Percentiles rank a stretch among this genome's conserved stretches.
These are phyloP conservation scores for Scaptomyza parva DNA, from an alignment of 2,888 invertebrate species.

Conservation along the genomic window DNA sequence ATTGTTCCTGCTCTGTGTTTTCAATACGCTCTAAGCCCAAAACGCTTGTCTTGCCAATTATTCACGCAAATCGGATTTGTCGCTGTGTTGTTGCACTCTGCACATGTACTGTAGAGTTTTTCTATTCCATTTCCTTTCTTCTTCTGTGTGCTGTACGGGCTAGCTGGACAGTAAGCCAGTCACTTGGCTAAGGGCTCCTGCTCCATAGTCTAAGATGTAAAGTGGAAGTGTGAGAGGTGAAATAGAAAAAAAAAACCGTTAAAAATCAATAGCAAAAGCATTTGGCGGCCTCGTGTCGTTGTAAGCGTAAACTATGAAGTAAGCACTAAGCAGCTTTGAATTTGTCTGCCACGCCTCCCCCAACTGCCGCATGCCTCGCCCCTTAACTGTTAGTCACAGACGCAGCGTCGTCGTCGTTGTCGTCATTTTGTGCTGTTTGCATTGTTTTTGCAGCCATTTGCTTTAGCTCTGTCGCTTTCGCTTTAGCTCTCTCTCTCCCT, in stretches of 20 bases:
- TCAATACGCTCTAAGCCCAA: constrained; percentile 51
- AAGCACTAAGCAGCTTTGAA: constrained; percentile 75
- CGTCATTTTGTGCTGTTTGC: constrained; percentile 60
- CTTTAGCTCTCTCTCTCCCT: not conserved
- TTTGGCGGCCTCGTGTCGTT: constrained; percentile 64
- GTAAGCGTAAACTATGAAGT: constrained; percentile 75
- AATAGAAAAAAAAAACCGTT: constrained; percentile 15
- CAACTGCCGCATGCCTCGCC: not conserved
- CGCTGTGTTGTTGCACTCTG: constrained; percentile 46
- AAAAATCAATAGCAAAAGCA: constrained; percentile 72
- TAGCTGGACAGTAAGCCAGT: constrained; percentile 45
- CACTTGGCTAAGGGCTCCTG: constrained; percentile 22
- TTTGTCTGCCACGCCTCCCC: constrained; percentile 45
- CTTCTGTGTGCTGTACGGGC: constrained; percentile 12
- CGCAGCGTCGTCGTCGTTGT: constrained; percentile 72
- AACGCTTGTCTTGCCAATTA: constrained; percentile 78
- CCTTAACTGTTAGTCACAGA: constrained; percentile 66
- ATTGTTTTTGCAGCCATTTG: constrained; percentile 70
- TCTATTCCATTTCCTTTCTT: too few relatives aligned
- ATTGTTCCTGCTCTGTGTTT: constrained; percentile 41
- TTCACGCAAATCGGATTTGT: constrained; percentile 81
- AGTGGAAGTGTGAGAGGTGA: constrained; percentile 13
- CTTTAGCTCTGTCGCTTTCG: constrained; percentile 29
- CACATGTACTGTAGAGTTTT: constrained; percentile 16
- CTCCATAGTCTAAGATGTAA: constrained; percentile 22